Percentiles rank a stretch among this genome's conserved stretches.
Conservation (phyloP, 1,140 invertebrate species). For the Bombus superbus region DNA sequence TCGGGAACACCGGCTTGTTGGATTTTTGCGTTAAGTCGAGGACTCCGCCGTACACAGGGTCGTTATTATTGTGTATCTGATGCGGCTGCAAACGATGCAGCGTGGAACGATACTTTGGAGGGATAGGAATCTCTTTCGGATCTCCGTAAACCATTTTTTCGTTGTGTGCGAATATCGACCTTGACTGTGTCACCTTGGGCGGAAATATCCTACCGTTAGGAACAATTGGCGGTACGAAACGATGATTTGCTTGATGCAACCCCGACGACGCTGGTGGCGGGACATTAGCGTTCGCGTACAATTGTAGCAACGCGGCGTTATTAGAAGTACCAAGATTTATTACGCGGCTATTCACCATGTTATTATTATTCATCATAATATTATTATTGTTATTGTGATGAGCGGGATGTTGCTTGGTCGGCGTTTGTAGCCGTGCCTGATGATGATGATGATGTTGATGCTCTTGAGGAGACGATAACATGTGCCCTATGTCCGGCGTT, state of each 20-base stretch:
- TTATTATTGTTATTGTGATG: conserved; percentile 60
- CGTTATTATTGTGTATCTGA: conserved; percentile 43
- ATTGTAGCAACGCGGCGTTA: conserved; percentile 82
- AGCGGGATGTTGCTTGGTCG: conserved; percentile 53
- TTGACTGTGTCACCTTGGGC: conserved; percentile 86
- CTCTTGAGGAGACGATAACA: conserved; percentile 78
- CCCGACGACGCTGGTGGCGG: conserved; percentile 47
- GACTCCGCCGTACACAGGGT: conserved; percentile 60
- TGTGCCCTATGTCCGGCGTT: conserved; percentile 82
- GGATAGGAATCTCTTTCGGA: conserved; percentile 86
- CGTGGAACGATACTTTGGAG: conserved; percentile 76
- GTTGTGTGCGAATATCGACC: conserved; percentile 85
- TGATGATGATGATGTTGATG: conserved; percentile 62
- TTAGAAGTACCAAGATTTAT: conserved; percentile 83
- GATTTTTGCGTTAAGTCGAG: conserved; percentile 77
- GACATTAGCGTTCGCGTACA: conserved; percentile 80
- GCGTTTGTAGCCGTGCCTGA: conserved; percentile 46
- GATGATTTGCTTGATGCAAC: conserved; percentile 58
- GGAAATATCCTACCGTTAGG: conserved; percentile 77
- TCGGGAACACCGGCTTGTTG: conserved; percentile 58
- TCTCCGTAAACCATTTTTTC: conserved; percentile 88
- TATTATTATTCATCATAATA: conserved; percentile 60
- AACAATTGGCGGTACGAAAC: conserved; percentile 70
- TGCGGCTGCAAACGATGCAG: conserved; percentile 53
- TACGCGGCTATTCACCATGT: conserved; percentile 70